Evolutionary conservation across 2,113 vertebrate genomes (phyloP), one percentile per base, ranked within the genome.

Genomic region (Haliaeetus leucogaster): DNA sequence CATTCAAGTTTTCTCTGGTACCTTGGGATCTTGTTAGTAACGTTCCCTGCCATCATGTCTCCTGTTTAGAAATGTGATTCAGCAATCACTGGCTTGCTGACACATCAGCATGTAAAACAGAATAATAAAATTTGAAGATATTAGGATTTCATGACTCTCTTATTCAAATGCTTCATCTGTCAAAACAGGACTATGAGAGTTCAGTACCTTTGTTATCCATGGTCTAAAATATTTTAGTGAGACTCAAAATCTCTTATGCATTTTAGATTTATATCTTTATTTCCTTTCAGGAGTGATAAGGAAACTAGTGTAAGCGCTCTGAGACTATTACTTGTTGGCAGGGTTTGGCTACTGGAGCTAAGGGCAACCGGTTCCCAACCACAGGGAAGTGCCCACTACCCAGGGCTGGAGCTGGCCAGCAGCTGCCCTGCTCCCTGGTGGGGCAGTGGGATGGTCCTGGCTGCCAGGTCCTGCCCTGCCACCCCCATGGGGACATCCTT

Each of bases 1-100:
- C 9, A 42, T 11, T 21, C 7, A 71, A 23, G 9, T 81, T 94
- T 65, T 48, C 22, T 58, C 29, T 79, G 32, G 10, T 68, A 82
- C 10, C 27, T 56, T 77, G 29, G 15, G 42, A 86, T 65, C 87
- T 77, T 61, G 45, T 90, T 82, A 86, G 74, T 45, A 88, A 68
- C 3, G 4, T 25, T 79, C 36, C 15, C 27, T 93, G 52, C 23
- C 30, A 52, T 59, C 25, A 11, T 10, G 26, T 40, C 53, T 95
- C 30, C 36, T 50, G 36, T 76, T 94, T 32, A 90, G 42, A 89
- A 96, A 90, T 27, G 38, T 73, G 68, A 94, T 70, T 95, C 76
- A 93, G 71, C 45, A 88, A 67, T 70, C 68, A 90, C 58, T 68
- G 62, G 27, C 38, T 94, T 42, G 3, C 20, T 94, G 83, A 74